Evolutionary conservation across 2,797 vertebrate genomes (phyloP).

Genomic region (Malacoraja senta): DNA sequence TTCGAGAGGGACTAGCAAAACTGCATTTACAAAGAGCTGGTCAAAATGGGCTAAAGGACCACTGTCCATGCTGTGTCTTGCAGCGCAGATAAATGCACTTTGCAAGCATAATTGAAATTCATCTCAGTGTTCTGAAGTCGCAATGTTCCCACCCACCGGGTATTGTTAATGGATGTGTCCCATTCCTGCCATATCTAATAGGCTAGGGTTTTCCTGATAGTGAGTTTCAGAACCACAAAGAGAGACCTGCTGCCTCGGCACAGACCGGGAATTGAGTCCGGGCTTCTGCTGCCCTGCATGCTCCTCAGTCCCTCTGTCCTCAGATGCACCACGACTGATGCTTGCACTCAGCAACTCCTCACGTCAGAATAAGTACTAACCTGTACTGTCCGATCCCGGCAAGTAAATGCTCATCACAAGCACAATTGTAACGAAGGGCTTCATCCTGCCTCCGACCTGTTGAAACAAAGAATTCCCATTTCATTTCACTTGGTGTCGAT

Average conservation of each 20-base stretch:
- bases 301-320: background rate
- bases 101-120: no score
- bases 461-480: background rate
- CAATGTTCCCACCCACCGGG: no score
- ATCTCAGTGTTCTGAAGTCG: no score
- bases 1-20: no score
- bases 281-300: background rate
- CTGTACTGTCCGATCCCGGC: background rate
- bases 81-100: no score
- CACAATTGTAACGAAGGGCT: background rate
- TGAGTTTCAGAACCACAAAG: background rate
- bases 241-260: background rate
- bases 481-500: background rate
- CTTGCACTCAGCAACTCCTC: background rate
- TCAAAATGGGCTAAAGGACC: no score
- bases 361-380: background rate
- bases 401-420: background rate
- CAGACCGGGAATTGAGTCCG: background rate
- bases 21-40: no score
- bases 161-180: no score
- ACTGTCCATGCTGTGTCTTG: no score
- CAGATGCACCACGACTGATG: background rate
- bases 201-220: background rate
- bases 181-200: no score
- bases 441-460: background rate